phyloP scores from a whole-genome alignment of 2,888 invertebrate species.

The Apodemia zela region DNA sequence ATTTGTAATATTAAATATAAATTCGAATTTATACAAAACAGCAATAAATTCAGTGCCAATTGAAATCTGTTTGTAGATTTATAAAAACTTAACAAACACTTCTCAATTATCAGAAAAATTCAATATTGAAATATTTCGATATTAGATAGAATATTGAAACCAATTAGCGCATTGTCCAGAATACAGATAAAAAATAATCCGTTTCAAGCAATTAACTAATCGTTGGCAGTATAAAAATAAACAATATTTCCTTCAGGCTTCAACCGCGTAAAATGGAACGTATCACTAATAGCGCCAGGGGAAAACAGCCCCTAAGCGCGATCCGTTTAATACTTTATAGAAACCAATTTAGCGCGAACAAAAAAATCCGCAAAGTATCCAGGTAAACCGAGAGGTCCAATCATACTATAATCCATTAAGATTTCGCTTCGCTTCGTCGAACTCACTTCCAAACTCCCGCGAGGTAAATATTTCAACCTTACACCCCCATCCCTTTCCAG shows the following conservation, averaged over 20 bases:
- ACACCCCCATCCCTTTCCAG: conserved; percentile 45
- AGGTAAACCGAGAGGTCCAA: conserved; percentile 69
- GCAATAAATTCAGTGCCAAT: neutral
- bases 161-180: conserved; percentile 7
- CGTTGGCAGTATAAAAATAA: conserved; percentile 27
- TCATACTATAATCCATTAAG: conserved; percentile 79
- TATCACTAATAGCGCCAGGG: conserved; percentile 52
- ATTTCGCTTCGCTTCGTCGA: conserved; percentile 68
- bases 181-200: conserved; percentile 23
- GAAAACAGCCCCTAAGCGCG: conserved; percentile 39
- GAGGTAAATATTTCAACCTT: conserved; percentile 74
- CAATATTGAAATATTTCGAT: neutral
- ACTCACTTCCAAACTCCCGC: conserved; percentile 73
- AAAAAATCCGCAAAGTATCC: conserved; percentile 54
- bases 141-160: conserved; percentile 5
- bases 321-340: conserved; percentile 51
- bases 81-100: neutral
- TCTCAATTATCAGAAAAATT: neutral
- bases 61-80: neutral
- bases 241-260: conserved; percentile 1
- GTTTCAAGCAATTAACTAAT: conserved; percentile 28
- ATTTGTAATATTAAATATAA: too few relatives aligned
- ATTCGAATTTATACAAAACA: too few relatives aligned
- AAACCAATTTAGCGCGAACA: conserved; percentile 46
- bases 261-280: conserved; percentile 11